A percentile compares a stretch with the other conserved stretches of the same genome.
Conservation (phyloP, 2,113 vertebrate genomes). For the Onychorhynchus coronatus region DNA sequence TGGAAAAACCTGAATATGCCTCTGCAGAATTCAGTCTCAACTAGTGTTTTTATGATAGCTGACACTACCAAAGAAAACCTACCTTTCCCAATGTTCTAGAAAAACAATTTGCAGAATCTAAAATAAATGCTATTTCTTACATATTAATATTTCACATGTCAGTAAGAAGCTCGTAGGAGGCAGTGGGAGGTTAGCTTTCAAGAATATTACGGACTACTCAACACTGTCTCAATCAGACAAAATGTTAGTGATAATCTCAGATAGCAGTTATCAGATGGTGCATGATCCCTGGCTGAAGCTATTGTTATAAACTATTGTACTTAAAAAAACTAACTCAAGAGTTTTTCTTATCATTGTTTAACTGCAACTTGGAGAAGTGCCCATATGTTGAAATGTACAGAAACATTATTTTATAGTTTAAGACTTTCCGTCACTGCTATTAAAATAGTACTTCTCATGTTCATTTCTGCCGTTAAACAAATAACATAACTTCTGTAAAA, state of each 20-base stretch:
- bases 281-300: neutral
- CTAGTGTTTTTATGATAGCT: neutral
- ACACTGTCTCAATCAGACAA: neutral
- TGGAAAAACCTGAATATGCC: neutral
- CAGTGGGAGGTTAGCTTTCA: neutral
- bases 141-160: neutral
- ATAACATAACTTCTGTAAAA: neutral
- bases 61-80: neutral
- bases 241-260: neutral
- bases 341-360: neutral
- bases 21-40: neutral
- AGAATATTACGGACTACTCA: neutral
- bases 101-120: neutral
- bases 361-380: neutral
- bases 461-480: neutral
- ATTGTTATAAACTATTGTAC: neutral
- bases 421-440: neutral
- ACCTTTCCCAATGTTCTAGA: neutral
- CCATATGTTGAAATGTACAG: neutral
- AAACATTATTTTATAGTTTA: neutral
- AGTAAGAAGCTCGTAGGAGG: neutral
- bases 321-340: neutral
- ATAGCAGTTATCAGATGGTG: neutral
- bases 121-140: neutral
- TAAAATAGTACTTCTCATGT: neutral